Evolutionary conservation across 2,797 vertebrate species (phyloP).

Genomic region (Micromesistius poutassou): DNA sequence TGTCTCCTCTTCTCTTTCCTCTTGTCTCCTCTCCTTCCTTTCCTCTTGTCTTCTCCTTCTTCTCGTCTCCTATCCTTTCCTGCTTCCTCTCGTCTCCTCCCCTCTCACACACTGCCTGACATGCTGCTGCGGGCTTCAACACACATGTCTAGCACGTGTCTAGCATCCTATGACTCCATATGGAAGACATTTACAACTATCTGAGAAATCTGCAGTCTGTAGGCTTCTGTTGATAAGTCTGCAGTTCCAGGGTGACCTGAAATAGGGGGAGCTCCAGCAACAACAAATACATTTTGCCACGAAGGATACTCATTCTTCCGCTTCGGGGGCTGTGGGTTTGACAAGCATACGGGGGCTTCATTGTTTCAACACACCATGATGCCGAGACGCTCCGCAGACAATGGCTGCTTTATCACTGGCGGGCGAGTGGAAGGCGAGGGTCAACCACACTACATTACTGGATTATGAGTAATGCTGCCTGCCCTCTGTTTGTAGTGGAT

Average conservation of each 20-base stretch:
- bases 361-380: neutral
- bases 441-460: slow-evolving; percentile 23
- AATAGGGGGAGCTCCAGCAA: neutral
- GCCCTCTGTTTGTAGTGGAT: slow-evolving; percentile 31
- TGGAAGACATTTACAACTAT: neutral
- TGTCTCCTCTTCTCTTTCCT: too few relatives aligned
- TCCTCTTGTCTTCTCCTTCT: neutral
- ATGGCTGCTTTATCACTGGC: slow-evolving; percentile 2
- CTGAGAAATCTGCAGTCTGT: neutral
- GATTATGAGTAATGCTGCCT: slow-evolving; percentile 25
- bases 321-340: neutral
- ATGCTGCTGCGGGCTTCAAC: neutral
- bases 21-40: neutral
- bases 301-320: neutral
- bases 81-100: neutral
- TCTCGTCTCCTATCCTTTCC: neutral
- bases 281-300: neutral
- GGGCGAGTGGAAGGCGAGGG: neutral
- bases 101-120: neutral
- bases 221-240: neutral
- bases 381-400: neutral
- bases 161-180: neutral
- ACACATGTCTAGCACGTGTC: neutral
- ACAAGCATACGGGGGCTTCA: neutral
- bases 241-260: neutral